Conservation (phyloP, 2,888 invertebrate genomes). For the Abrostola tripartita region DNA sequence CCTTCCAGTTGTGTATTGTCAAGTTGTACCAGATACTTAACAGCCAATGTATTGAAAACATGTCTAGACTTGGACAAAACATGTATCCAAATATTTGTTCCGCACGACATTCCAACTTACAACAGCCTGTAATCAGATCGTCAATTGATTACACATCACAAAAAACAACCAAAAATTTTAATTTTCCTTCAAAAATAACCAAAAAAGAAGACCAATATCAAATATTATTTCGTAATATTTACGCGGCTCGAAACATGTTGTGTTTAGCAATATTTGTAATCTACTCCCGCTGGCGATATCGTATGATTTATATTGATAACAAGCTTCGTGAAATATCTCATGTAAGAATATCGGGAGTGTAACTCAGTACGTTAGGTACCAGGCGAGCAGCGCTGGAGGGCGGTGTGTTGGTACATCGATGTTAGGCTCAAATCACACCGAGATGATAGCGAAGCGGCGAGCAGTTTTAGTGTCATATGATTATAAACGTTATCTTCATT, state of each 20-base stretch:
- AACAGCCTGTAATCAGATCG: too few relatives aligned
- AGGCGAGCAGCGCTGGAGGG: slow-evolving; percentile 13
- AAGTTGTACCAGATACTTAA: too few relatives aligned
- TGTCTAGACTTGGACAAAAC: too few relatives aligned
- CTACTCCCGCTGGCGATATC: slow-evolving; percentile 28
- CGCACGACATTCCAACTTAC: too few relatives aligned
- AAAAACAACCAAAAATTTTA: background rate
- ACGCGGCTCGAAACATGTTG: slow-evolving; percentile 28
- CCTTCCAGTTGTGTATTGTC: too few relatives aligned
- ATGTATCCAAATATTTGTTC: too few relatives aligned
- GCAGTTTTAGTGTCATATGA: too few relatives aligned
- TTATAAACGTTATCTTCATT: too few relatives aligned
- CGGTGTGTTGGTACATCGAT: slow-evolving; percentile 15
- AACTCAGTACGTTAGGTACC: slow-evolving; percentile 7
- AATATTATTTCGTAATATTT: slow-evolving; percentile 23
- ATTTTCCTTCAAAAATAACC: background rate
- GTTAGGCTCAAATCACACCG: too few relatives aligned
- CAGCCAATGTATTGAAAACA: too few relatives aligned
- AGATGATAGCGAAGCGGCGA: too few relatives aligned
- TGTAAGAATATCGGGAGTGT: slow-evolving; percentile 16
- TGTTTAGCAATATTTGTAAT: slow-evolving; percentile 47
- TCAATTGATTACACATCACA: background rate
- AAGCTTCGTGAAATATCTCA: slow-evolving; percentile 5
- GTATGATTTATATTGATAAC: slow-evolving; percentile 33
- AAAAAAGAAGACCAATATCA: slow-evolving; percentile 18